phyloP scores from a whole-genome alignment of 2,888 invertebrate genomes.

The Crocallis elinguaria region DNA sequence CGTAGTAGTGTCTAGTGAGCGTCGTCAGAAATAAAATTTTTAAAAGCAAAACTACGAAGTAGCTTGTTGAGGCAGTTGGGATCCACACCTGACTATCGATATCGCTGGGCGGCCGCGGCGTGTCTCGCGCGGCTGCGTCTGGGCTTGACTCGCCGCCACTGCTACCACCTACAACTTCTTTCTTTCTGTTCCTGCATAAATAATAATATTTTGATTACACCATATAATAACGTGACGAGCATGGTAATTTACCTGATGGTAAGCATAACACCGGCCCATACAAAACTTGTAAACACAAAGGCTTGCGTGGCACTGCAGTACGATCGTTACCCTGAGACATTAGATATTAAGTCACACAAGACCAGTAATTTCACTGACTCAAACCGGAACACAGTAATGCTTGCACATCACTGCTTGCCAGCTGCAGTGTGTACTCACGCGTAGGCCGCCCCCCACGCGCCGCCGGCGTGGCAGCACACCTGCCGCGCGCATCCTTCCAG shows the following conservation, averaged over 20 bases:
- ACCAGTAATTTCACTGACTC: too few relatives aligned
- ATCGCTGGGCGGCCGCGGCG: constrained; percentile 87
- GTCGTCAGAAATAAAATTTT: too few relatives aligned
- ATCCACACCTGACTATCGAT: constrained; percentile 89
- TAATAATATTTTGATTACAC: neutral
- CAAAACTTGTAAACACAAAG: too few relatives aligned
- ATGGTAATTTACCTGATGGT: too few relatives aligned
- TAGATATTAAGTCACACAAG: too few relatives aligned
- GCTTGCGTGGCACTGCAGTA: too few relatives aligned
- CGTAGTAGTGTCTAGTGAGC: too few relatives aligned
- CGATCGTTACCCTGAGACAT: too few relatives aligned
- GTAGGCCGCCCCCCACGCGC: neutral
- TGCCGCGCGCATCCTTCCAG: constrained; percentile 78
- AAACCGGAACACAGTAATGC: too few relatives aligned
- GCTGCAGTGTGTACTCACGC: too few relatives aligned
- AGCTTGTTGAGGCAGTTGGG: neutral
- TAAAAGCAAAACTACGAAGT: neutral
- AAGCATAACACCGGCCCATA: too few relatives aligned
- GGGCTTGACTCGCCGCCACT: constrained; percentile 69
- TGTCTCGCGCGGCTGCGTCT: constrained; percentile 75
- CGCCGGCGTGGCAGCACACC: constrained; percentile 66
- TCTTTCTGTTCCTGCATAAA: constrained; percentile 53
- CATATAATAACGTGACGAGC: neutral
- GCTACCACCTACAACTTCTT: constrained; percentile 59
- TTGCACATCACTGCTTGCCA: too few relatives aligned